Evolutionary conservation across 2,888 invertebrate genomes (phyloP).

Genomic region (Callosobruchus maculatus): DNA sequence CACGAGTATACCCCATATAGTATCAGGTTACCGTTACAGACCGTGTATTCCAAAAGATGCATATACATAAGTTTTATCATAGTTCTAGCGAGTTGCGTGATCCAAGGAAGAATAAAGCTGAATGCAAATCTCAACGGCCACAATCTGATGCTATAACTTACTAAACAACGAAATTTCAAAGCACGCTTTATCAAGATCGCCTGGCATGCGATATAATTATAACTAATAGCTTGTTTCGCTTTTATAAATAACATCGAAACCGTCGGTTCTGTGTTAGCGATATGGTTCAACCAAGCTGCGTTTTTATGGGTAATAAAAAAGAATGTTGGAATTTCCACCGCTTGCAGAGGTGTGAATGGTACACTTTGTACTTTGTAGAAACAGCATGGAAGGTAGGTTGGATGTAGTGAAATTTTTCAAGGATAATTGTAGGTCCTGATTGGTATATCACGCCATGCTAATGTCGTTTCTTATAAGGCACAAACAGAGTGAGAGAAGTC

Average conservation of each 20-base stretch:
- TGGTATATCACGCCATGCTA: no score
- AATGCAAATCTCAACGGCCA: constrained; percentile 40
- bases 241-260: constrained; percentile 35
- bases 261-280: constrained; percentile 7
- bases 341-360: not conserved
- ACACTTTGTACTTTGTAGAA: not conserved
- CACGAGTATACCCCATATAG: not conserved
- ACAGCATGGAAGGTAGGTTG: not conserved
- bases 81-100: constrained; percentile 39
- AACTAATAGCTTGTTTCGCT: constrained; percentile 48
- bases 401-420: no score
- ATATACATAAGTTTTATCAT: constrained; percentile 39
- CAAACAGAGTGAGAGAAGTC: no score
- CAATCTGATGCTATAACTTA: constrained; percentile 49
- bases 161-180: constrained; percentile 46
- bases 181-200: constrained; percentile 40
- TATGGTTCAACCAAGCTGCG: not conserved
- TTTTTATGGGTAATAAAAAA: not conserved
- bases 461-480: no score
- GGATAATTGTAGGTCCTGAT: no score
- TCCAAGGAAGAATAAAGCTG: constrained; percentile 16
- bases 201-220: constrained; percentile 47
- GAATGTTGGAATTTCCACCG: not conserved
- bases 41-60: constrained; percentile 18
- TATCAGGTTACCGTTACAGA: not conserved